Percentiles rank a stretch among this genome's conserved stretches.
phyloP scores from a whole-genome alignment of 2,113 vertebrate genomes.

The Amia ocellicauda region DNA sequence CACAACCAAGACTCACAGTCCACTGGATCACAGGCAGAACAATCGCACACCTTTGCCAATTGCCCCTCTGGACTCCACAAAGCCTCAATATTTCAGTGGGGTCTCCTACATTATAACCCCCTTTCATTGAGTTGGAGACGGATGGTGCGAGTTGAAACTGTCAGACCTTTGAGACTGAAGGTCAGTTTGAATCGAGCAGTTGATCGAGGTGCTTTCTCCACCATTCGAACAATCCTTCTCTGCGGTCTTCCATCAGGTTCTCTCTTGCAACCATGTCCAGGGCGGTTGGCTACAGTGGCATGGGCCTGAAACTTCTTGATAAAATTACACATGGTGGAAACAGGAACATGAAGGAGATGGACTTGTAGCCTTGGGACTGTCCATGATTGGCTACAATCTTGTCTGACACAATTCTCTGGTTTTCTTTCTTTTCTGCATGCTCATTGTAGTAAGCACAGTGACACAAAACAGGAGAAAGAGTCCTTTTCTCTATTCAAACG shows the following conservation, averaged over 20 bases:
- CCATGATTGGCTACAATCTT: slow-evolving; percentile 2
- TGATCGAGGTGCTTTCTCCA: neutral
- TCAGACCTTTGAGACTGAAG: neutral
- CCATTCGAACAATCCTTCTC: neutral
- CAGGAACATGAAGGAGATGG: neutral
- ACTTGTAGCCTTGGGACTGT: neutral
- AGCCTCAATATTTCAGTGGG: too few species aligned
- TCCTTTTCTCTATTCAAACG: neutral
- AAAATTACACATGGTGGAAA: neutral
- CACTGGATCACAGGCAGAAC: too few species aligned
- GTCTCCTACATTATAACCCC: neutral
- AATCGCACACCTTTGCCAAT: too few species aligned
- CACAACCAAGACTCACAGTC: too few species aligned
- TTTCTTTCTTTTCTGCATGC: neutral
- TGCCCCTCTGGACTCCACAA: too few species aligned
- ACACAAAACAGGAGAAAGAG: neutral
- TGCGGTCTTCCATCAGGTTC: neutral
- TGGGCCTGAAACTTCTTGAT: neutral
- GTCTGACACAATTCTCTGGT: neutral
- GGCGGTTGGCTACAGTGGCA: neutral
- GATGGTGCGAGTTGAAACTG: neutral
- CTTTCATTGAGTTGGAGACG: neutral
- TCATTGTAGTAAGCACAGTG: neutral
- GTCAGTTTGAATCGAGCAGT: neutral
- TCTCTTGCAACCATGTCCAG: neutral